phyloP scores from a whole-genome alignment of 2,113 vertebrate genomes.

The Ciconia stormi region DNA sequence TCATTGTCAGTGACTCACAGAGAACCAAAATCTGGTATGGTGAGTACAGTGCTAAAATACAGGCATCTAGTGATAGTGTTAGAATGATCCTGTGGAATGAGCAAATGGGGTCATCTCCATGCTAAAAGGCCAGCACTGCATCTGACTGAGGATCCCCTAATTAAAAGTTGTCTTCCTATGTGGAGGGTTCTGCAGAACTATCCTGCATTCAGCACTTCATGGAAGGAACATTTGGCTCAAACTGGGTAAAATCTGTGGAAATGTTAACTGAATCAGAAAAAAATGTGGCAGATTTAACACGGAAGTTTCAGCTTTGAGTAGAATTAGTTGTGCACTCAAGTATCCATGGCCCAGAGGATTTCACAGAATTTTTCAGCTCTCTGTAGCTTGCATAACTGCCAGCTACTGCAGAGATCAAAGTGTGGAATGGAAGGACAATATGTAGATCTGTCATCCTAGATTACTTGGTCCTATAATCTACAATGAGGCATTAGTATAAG shows the following conservation, averaged over 20 bases:
- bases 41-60: background rate
- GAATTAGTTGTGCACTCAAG: background rate
- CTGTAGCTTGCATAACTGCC: conserved; percentile 15
- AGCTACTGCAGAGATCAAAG: conserved; percentile 13
- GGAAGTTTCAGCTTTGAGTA: background rate
- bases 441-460: background rate
- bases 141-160: background rate
- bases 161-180: background rate
- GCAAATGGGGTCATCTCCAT: background rate
- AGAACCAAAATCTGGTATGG: background rate
- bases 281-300: background rate
- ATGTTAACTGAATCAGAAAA: background rate
- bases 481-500: background rate
- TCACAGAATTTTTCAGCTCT: background rate
- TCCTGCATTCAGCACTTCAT: background rate
- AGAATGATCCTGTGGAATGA: background rate
- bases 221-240: background rate
- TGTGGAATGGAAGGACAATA: background rate
- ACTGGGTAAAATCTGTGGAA: background rate
- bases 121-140: rapidly evolving
- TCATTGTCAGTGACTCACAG: background rate
- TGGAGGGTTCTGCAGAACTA: background rate
- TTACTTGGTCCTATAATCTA: background rate
- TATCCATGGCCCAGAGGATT: background rate
- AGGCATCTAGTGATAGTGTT: background rate